Evolutionary conservation across 2,797 vertebrate species (phyloP).

Genomic region (Hybognathus amarus): DNA sequence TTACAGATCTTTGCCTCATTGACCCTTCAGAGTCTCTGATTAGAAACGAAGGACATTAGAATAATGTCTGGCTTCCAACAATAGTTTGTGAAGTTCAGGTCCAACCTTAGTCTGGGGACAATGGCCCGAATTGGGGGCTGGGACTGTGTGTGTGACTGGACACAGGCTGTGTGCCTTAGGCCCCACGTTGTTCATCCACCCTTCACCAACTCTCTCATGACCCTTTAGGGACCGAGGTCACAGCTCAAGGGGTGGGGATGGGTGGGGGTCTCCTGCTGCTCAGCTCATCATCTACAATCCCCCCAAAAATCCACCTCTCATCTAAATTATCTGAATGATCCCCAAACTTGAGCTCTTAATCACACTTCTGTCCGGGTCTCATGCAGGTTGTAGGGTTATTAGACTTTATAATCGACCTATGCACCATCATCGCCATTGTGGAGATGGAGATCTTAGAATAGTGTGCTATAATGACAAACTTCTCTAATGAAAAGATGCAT

Average conservation of each 20-base stretch:
- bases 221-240: slow-evolving; percentile 70
- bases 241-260: slow-evolving; percentile 60
- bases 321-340: slow-evolving; percentile 45
- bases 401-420: slow-evolving; percentile 18
- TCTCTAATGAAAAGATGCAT: not conserved
- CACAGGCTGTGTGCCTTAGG: slow-evolving; percentile 60
- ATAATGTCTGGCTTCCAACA: slow-evolving; percentile 55
- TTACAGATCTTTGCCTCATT: slow-evolving; percentile 11
- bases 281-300: slow-evolving; percentile 59
- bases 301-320: slow-evolving; percentile 37
- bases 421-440: slow-evolving; percentile 9
- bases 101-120: slow-evolving; percentile 63
- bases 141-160: slow-evolving; percentile 60
- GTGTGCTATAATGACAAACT: slow-evolving; percentile 2
- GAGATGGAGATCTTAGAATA: not conserved
- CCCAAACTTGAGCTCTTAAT: slow-evolving; percentile 51
- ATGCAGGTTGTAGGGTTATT: slow-evolving; percentile 29
- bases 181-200: slow-evolving; percentile 61
- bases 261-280: slow-evolving; percentile 61
- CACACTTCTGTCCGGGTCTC: slow-evolving; percentile 15
- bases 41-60: slow-evolving; percentile 41
- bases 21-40: slow-evolving; percentile 33
- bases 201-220: slow-evolving; percentile 75
- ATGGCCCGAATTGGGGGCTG: slow-evolving; percentile 56
- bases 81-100: slow-evolving; percentile 74